Evolutionary conservation across 1,140 invertebrate genomes (phyloP).

Genomic region (Tetraneura akinire): DNA sequence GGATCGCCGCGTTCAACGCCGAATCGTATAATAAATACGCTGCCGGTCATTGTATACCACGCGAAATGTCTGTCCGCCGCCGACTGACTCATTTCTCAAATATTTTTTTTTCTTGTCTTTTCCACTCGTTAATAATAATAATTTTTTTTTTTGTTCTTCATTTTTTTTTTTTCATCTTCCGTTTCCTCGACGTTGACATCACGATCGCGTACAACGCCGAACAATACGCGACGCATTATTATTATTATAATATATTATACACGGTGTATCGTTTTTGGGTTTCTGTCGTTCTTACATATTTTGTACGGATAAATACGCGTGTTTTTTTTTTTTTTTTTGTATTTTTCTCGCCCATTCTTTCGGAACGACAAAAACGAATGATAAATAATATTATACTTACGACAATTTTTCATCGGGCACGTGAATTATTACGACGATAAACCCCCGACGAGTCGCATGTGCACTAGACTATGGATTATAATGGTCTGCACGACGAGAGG

Average conservation of each 20-base stretch:
- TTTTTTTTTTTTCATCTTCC: not conserved
- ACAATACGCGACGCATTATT: no score
- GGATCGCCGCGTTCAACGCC: not conserved
- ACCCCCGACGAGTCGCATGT: not conserved
- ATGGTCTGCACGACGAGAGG: not conserved
- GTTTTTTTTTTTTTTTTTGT: not conserved
- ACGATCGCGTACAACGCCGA: not conserved
- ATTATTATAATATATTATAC: no score
- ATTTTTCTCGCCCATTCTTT: not conserved
- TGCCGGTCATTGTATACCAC: not conserved
- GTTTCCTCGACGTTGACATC: not conserved
- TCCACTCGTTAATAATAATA: no score
- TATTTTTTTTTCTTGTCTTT: no score
- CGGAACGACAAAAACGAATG: not conserved
- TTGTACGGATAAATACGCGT: not conserved
- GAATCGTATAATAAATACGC: not conserved
- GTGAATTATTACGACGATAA: no score
- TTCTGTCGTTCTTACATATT: not conserved
- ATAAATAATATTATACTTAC: no score
- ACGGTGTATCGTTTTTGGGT: not conserved
- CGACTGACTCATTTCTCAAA: constrained; percentile 11
- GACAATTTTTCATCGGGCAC: no score
- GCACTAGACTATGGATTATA: not conserved
- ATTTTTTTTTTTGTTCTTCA: no score
- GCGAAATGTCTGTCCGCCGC: not conserved